phyloP scores from a whole-genome alignment of 2,888 invertebrate genomes.

The Pseudococcus viburni region DNA sequence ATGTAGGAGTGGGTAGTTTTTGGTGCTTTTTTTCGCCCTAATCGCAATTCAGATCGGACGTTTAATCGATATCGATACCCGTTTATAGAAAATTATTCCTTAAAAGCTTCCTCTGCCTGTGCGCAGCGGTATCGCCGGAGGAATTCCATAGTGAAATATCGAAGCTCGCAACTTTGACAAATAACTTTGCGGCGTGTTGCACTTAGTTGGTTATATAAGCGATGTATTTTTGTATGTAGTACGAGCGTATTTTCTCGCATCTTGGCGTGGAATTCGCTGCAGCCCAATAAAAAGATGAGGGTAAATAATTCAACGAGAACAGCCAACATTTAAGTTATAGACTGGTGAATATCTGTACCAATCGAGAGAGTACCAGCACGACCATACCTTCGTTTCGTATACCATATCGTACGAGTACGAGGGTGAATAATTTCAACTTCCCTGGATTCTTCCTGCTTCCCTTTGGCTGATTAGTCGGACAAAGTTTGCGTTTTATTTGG shows the following conservation, averaged over 20 bases:
- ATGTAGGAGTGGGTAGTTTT: background rate
- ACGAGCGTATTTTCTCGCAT: background rate
- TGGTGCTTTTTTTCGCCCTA: background rate
- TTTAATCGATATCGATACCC: slow-evolving; percentile 1
- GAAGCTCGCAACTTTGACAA: background rate
- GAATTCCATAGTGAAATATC: background rate
- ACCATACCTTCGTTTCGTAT: background rate
- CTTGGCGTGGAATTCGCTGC: background rate
- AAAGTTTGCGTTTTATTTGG: slow-evolving; percentile 2
- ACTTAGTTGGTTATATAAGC: background rate
- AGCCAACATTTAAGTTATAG: background rate
- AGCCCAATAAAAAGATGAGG: background rate
- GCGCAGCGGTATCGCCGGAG: background rate
- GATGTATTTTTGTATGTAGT: background rate
- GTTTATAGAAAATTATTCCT: background rate
- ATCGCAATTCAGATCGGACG: background rate
- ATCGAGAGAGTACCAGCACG: too few relatives aligned
- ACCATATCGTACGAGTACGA: background rate
- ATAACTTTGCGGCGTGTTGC: background rate
- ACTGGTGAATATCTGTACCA: background rate
- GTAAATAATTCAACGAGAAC: slow-evolving; percentile 2
- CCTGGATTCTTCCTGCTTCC: background rate
- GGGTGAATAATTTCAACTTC: background rate
- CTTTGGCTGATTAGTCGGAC: slow-evolving; percentile 8
- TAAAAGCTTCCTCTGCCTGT: background rate